phyloP scores from a whole-genome alignment of 2,113 vertebrate genomes.

The Butastur rufipennis region DNA sequence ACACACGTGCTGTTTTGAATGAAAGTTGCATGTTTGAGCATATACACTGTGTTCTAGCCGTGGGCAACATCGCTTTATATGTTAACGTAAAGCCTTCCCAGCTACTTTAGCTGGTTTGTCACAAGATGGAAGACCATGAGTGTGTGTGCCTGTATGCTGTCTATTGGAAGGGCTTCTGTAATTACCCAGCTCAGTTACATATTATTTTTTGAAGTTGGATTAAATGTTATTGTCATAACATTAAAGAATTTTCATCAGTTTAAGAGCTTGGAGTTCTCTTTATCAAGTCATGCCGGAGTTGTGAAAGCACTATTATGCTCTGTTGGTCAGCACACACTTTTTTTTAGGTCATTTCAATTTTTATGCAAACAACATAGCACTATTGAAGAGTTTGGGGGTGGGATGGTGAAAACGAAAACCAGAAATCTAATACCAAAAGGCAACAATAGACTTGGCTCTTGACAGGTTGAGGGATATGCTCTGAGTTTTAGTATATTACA shows the following conservation, averaged over 20 bases:
- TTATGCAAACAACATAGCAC: background rate
- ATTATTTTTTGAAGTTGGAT: background rate
- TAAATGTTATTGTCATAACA: background rate
- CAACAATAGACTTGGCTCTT: slow-evolving; percentile 19
- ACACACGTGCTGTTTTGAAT: slow-evolving; percentile 8
- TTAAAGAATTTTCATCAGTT: background rate
- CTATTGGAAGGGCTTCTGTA: background rate
- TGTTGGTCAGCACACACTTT: background rate
- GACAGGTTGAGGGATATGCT: slow-evolving; percentile 2
- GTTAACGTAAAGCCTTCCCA: background rate
- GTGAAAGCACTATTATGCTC: background rate
- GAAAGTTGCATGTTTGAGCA: slow-evolving; percentile 29
- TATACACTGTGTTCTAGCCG: background rate
- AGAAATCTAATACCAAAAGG: slow-evolving; percentile 12
- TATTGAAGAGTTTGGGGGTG: background rate
- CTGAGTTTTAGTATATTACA: slow-evolving; percentile 41
- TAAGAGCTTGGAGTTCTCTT: background rate
- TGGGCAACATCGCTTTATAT: slow-evolving; percentile 20
- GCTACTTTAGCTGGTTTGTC: slow-evolving; percentile 1
- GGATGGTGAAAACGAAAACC: background rate
- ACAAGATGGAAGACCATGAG: background rate
- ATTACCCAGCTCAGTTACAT: background rate
- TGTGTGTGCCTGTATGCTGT: background rate
- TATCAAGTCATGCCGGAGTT: background rate
- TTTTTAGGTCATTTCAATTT: background rate